Evolutionary conservation across 2,888 invertebrate species (phyloP), one percentile per base, ranked within the genome.

Genomic region (Papilio protenor): DNA sequence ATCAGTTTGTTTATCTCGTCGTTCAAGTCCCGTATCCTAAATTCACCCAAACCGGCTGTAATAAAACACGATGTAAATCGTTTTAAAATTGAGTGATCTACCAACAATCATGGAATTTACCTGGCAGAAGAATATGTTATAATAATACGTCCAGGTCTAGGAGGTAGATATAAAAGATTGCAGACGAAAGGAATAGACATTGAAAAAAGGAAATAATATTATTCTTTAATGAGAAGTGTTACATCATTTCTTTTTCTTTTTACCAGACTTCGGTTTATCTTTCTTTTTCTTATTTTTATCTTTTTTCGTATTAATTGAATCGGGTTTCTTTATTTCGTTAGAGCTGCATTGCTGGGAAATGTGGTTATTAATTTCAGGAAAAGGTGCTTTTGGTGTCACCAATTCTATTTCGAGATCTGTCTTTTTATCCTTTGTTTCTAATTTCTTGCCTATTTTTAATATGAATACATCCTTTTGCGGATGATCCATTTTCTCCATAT

Each of bases 1-100:
- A 99, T 95, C 81, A 99, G 90, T 92, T 99, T 99, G 92, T 99
- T 99, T 83, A 99, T 99, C 92, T 99, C 99, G 93, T 99, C 99
- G 90, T 99, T 99, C 33, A 99, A 94, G 89, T 99, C 99, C 21
- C 99, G 96, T 81, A 99, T 98, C 40, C 99, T 96, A 90, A 99
- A 99, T 92, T 99, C 99, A 4, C 99, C 99, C n/a, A 99, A 95
- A 78, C 99, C 99, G 82, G 99, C 98, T 97, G 84, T 12, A 83
- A 81, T 77, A 33, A 69, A 21, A 69, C 45, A 3, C 1, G 12
- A 12, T 40, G 14, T 33, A 23, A 23, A 33, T 18, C 8, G 5
- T 16, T 59, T 23, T 12, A 59, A 23, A 59, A 0, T 59, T 3
- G 12, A 3, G 3, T 59, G 21, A 57, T 21, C 18, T 2, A 21